Percentiles rank a stretch among this genome's conserved stretches.
Evolutionary conservation across 2,888 invertebrate genomes (phyloP).

Genomic region (Eupithecia dodoneata): DNA sequence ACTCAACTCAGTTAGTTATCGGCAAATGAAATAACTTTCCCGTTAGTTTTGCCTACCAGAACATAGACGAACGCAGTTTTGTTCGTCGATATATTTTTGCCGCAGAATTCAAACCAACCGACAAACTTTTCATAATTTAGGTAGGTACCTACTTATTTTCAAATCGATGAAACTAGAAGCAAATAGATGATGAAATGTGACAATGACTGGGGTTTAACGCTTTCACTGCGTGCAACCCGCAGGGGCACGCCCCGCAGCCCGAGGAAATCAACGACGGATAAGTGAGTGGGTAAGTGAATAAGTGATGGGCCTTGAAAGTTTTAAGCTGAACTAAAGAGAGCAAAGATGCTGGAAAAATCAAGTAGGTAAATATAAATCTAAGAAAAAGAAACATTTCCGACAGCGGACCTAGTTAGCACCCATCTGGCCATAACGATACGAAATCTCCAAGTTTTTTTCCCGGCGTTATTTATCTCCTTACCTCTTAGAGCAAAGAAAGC

Average conservation of each 20-base stretch:
- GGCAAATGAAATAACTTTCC: slow-evolving; percentile 28
- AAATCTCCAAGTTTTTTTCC: slow-evolving; percentile 42
- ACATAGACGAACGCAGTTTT: slow-evolving; percentile 17
- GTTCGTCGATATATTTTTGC: slow-evolving; percentile 9
- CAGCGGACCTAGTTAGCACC: slow-evolving; percentile 8
- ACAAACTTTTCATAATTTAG: slow-evolving; percentile 12
- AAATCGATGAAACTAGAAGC: not conserved
- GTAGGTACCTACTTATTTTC: not conserved
- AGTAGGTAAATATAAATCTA: not conserved
- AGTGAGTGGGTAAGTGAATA: too few species aligned
- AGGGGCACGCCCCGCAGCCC: too few species aligned
- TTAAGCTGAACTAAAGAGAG: not conserved
- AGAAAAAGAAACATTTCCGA: slow-evolving; percentile 2
- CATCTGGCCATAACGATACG: slow-evolving; percentile 7
- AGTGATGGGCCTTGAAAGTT: not conserved
- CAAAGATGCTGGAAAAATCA: not conserved
- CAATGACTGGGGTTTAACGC: not conserved
- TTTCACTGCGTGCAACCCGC: too few species aligned
- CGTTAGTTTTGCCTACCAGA: slow-evolving; percentile 21
- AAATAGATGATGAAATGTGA: not conserved
- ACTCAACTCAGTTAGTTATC: slow-evolving; percentile 21
- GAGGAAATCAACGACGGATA: too few species aligned
- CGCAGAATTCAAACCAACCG: not conserved
- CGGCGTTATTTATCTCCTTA: slow-evolving; percentile 11
- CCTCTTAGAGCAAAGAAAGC: slow-evolving; percentile 80